Base-by-base conservation (phyloP, 2,797 vertebrate genomes). In the Helarctos malayanus region DNA sequence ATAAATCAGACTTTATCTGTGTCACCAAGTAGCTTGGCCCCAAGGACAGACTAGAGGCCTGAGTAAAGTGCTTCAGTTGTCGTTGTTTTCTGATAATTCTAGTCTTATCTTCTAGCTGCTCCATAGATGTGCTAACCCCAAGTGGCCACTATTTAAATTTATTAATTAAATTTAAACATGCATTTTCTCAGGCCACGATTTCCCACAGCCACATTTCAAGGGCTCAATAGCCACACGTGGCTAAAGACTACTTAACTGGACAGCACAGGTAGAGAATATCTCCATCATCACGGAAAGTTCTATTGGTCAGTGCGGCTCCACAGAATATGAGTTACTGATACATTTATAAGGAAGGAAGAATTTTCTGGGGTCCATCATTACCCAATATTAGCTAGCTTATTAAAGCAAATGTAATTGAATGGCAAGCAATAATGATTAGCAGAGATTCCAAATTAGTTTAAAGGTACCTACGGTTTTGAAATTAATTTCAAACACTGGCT, bases 401-500 rank as follows among this genome's bases (percentile, higher is more conserved):
- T 92, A 95, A 97, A 95, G 69, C 93, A 87, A 97, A 94, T 84
- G 82, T 95, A 88, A 96, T 73, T 97, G 97, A 98, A 97, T 95
- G 94, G 85, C 88, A 97, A 98, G 97, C 73, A 96, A 97, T 93
- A 98, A 98, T 98, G 96, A 98, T 94, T 94, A 98, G 95, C 97
- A 97, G 98, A 97, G 96, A 98, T 93, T 97, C 98, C 45, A 97
- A 98, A 98, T 98, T 98, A 96, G 98, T 98, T 98, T 98, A 97
- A 98, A 98, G 98, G 97, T 94, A 98, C 93, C 86, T 97, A 96
- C 96, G 96, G 97, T 97, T 97, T 97, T 92, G 97, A 97, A 98
- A 98, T 98, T 98, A 99, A 99, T 98, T 98, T 98, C 97, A 98
- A 99, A 98, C 98, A 98, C 21, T 52, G 92, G 47, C 91, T 94